Conservation (phyloP, 2,888 invertebrate genomes). For the Nematopogon swammerdamellus region DNA sequence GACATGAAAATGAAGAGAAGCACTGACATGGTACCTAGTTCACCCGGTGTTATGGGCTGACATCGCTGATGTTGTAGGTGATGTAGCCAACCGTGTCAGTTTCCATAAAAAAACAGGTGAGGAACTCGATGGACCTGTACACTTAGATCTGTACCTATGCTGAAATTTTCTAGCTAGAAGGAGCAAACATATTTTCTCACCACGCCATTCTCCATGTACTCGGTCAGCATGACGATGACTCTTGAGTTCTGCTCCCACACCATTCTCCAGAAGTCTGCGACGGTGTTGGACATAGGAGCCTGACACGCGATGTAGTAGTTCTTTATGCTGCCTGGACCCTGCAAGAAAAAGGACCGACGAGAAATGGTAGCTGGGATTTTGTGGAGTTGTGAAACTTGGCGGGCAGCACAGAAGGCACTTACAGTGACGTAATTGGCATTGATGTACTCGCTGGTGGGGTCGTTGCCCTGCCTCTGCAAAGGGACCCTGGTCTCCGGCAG, state of each 20-base stretch:
- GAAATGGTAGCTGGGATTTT: too few species aligned
- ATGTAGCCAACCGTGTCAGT: too few species aligned
- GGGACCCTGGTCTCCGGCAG: slow-evolving; percentile 87
- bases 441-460: slow-evolving; percentile 83
- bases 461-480: slow-evolving; percentile 66
- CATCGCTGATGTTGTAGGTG: too few species aligned
- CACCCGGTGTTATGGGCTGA: too few species aligned
- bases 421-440: slow-evolving; percentile 93
- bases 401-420: slow-evolving; percentile 25
- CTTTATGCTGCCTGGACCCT: slow-evolving; percentile 83
- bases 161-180: too few species aligned
- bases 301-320: slow-evolving; percentile 91
- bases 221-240: slow-evolving; percentile 87
- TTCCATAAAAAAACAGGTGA: too few species aligned
- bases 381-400: too few species aligned
- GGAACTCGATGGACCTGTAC: too few species aligned
- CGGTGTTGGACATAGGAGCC: slow-evolving; percentile 81
- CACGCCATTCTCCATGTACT: slow-evolving; percentile 84
- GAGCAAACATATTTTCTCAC: too few species aligned
- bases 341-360: slow-evolving; percentile 11
- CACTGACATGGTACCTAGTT: too few species aligned
- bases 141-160: too few species aligned
- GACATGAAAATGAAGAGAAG: too few species aligned
- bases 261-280: slow-evolving; percentile 93
- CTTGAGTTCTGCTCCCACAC: slow-evolving; percentile 92